Percentiles rank a stretch among this genome's conserved stretches.
Conservation (phyloP, 2,113 vertebrate genomes). For the Regulus satrapa region DNA sequence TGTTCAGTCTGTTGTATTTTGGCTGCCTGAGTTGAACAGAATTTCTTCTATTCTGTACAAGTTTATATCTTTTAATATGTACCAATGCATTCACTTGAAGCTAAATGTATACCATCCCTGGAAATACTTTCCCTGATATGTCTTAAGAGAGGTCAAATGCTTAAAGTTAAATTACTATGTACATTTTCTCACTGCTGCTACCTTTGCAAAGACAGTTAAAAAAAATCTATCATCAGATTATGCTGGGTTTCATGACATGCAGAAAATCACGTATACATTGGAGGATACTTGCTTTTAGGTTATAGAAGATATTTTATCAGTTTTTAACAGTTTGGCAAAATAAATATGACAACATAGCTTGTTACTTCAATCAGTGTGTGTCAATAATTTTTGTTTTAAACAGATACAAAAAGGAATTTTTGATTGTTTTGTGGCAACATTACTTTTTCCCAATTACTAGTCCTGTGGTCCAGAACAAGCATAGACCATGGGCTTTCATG, state of each 20-base stretch:
- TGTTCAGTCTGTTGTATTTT: conserved; percentile 66
- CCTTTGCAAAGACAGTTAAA: neutral
- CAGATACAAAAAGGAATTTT: neutral
- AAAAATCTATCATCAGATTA: neutral
- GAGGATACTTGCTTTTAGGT: neutral
- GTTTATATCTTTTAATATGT: conserved; percentile 31
- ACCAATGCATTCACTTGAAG: neutral
- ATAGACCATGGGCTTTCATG: neutral
- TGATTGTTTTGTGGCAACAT: neutral
- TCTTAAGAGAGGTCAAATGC: neutral
- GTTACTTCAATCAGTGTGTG: neutral
- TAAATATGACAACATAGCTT: neutral
- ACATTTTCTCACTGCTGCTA: neutral
- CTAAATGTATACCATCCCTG: neutral
- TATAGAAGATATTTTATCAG: neutral
- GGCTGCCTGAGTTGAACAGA: conserved; percentile 56
- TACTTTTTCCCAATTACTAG: neutral
- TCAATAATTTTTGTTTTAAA: neutral
- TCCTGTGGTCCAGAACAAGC: neutral
- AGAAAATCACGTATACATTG: neutral
- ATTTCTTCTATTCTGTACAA: conserved; percentile 56
- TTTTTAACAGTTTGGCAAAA: neutral
- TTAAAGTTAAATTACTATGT: neutral
- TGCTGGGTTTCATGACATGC: neutral
- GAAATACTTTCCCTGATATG: neutral